Conservation (phyloP, 2,113 vertebrate species). For the Regulus satrapa region DNA sequence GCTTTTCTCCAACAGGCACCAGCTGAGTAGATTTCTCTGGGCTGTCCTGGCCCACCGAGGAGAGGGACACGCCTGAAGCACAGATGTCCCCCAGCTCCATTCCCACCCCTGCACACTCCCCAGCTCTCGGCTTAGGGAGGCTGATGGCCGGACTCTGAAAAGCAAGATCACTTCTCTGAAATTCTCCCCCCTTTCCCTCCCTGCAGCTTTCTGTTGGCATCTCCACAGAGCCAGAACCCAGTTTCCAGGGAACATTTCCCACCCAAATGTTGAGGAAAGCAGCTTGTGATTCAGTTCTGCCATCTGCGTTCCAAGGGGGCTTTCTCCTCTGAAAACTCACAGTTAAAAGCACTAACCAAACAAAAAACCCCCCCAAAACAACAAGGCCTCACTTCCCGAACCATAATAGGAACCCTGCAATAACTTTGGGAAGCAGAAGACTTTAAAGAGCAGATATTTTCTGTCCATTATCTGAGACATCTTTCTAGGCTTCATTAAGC, state of each 20-base stretch:
- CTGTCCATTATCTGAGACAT: background rate
- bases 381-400: background rate
- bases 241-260: background rate
- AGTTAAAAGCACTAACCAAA: background rate
- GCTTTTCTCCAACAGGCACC: background rate
- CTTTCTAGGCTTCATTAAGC: background rate
- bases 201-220: background rate
- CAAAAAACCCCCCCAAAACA: background rate
- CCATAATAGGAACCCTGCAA: background rate
- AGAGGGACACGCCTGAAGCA: background rate
- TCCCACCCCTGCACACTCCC: background rate
- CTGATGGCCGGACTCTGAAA: no score
- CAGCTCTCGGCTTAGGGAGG: background rate
- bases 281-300: background rate
- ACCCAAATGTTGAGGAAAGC: background rate
- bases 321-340: background rate
- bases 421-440: background rate
- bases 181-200: background rate
- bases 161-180: background rate
- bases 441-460: background rate
- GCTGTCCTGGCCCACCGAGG: background rate
- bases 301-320: background rate
- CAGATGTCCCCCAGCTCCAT: background rate
- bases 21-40: accelerated
- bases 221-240: background rate